Conservation (phyloP, 1,140 invertebrate species). For the Chrysomallon squamiferum region DNA sequence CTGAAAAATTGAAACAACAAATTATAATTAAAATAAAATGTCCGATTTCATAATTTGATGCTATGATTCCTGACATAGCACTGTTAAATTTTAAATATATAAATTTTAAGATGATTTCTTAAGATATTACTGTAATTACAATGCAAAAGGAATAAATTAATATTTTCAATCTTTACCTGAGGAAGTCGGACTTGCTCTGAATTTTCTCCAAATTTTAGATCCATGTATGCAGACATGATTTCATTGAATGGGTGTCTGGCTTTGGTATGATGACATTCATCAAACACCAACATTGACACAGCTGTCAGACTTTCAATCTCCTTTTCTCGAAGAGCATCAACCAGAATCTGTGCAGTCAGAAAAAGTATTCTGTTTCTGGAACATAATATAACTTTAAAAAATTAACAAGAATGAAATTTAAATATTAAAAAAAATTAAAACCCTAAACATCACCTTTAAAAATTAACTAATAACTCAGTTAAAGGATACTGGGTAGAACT, state of each 20-base stretch:
- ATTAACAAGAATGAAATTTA: not conserved
- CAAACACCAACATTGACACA: slow-evolving; percentile 57
- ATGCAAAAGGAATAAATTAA: too few relatives aligned
- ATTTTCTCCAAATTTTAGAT: slow-evolving; percentile 27
- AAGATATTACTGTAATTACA: too few relatives aligned
- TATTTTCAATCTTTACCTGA: too few relatives aligned
- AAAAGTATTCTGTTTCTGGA: slow-evolving; percentile 48
- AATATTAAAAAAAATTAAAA: not conserved
- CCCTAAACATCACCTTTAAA: not conserved
- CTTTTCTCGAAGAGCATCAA: slow-evolving; percentile 45
- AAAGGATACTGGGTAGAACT: too few relatives aligned
- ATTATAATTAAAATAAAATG: too few relatives aligned
- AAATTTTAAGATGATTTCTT: too few relatives aligned
- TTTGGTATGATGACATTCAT: slow-evolving; percentile 62
- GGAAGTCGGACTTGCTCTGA: slow-evolving; percentile 4
- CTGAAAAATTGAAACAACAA: too few relatives aligned
- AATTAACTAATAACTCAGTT: not conserved
- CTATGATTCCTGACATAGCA: too few relatives aligned
- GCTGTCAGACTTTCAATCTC: slow-evolving; percentile 28
- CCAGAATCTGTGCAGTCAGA: slow-evolving; percentile 58
- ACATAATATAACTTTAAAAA: not conserved
- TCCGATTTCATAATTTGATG: too few relatives aligned
- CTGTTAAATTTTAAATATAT: too few relatives aligned
- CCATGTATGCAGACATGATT: slow-evolving; percentile 54
- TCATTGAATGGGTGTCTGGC: slow-evolving; percentile 57